phyloP scores from a whole-genome alignment of 2,113 vertebrate genomes.

The Sander lucioperca region DNA sequence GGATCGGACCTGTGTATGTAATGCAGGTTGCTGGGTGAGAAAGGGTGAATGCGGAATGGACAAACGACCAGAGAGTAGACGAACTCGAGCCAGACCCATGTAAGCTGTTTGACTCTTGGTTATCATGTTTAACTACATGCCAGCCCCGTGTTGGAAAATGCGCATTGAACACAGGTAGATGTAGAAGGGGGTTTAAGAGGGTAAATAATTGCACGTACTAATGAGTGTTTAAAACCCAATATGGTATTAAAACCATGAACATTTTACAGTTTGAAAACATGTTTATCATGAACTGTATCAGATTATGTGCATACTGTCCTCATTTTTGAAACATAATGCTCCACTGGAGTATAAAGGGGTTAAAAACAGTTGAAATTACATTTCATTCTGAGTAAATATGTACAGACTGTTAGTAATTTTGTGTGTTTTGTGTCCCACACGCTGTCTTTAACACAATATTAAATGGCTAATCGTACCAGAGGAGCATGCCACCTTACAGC shows the following conservation, averaged over 20 bases:
- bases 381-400: slow-evolving; percentile 29
- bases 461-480: background rate
- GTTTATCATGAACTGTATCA: background rate
- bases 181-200: background rate
- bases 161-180: background rate
- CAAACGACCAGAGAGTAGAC: background rate
- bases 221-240: slow-evolving; percentile 19
- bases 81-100: background rate
- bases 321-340: background rate
- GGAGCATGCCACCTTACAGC: background rate
- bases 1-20: background rate
- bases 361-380: background rate
- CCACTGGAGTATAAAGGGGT: slow-evolving; percentile 3
- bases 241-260: slow-evolving; percentile 36
- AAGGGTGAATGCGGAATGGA: background rate
- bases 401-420: slow-evolving; percentile 7
- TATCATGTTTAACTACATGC: background rate
- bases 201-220: slow-evolving; percentile 1
- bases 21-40: background rate
- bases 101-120: background rate
- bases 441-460: background rate
- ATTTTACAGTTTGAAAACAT: slow-evolving; percentile 11
- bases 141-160: background rate
- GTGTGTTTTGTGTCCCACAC: slow-evolving; percentile 19
- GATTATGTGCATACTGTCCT: slow-evolving; percentile 4